Evolutionary conservation across 2,113 vertebrate genomes (phyloP).

Genomic region (Catharus minimus): DNA sequence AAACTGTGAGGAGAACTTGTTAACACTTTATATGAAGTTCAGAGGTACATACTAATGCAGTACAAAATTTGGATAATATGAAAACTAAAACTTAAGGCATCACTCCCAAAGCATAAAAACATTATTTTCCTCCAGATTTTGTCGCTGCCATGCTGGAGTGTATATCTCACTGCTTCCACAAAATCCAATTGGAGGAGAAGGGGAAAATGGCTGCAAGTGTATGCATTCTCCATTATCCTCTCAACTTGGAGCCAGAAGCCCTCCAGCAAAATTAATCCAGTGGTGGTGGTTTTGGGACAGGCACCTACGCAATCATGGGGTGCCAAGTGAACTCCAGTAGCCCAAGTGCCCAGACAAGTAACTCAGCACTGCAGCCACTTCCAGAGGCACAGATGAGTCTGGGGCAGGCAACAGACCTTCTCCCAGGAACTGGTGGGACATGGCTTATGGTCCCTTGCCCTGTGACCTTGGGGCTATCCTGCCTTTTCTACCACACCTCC

Average conservation of each 20-base stretch:
- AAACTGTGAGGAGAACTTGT: neutral
- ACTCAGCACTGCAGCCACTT: neutral
- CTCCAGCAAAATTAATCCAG: neutral
- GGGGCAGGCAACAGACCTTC: fast-evolving
- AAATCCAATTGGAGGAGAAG: neutral
- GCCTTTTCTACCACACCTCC: neutral
- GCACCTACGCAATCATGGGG: neutral
- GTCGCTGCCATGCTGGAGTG: neutral
- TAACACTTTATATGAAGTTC: neutral
- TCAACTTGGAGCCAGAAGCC: neutral
- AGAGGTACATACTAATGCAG: neutral
- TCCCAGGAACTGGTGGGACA: neutral
- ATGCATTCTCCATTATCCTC: neutral
- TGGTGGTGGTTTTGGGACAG: neutral
- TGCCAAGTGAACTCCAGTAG: neutral
- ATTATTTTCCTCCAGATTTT: neutral
- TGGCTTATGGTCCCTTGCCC: neutral
- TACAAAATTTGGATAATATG: neutral
- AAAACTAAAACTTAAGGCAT: neutral
- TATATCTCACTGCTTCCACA: neutral
- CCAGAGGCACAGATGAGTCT: neutral
- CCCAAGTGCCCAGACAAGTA: neutral
- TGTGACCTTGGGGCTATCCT: neutral
- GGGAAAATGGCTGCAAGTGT: fast-evolving
- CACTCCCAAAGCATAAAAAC: neutral